Evolutionary conservation across 2,113 vertebrate genomes (phyloP).

Genomic region (Electrona antarctica): DNA sequence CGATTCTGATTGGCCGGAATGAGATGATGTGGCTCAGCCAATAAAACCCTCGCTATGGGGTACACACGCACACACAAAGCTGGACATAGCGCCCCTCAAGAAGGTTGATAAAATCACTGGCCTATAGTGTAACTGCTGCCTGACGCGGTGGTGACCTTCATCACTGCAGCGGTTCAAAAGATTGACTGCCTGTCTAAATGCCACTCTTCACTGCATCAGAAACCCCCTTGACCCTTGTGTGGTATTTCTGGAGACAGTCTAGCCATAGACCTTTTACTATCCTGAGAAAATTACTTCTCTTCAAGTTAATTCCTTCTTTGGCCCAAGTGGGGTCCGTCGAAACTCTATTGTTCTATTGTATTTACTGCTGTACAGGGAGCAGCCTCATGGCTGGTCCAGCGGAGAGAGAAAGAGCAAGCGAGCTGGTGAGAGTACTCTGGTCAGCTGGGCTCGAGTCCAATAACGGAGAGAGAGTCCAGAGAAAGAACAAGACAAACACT

Average conservation of each 20-base stretch:
- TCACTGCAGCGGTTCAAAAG: too few relatives aligned
- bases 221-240: conserved; percentile 15
- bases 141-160: too few relatives aligned
- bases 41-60: too few relatives aligned
- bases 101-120: too few relatives aligned
- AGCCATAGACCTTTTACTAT: not conserved
- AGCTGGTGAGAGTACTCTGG: not conserved
- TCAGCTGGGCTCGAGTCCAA: conserved; percentile 40
- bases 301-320: not conserved
- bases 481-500: conserved; percentile 39
- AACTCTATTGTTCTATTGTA: conserved; percentile 46
- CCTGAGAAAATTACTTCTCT: conserved; percentile 16
- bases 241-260: not conserved
- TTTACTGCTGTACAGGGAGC: conserved; percentile 20
- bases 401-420: not conserved
- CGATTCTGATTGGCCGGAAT: too few relatives aligned
- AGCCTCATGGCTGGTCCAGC: not conserved
- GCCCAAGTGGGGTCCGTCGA: not conserved
- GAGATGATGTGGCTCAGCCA: too few relatives aligned
- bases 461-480: conserved; percentile 21
- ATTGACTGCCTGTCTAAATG: not conserved
- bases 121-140: too few relatives aligned
- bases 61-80: too few relatives aligned
- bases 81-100: too few relatives aligned
- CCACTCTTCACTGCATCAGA: not conserved